Base-by-base conservation (phyloP, 1,140 invertebrate species). In the Chironomus striatipennis region DNA sequence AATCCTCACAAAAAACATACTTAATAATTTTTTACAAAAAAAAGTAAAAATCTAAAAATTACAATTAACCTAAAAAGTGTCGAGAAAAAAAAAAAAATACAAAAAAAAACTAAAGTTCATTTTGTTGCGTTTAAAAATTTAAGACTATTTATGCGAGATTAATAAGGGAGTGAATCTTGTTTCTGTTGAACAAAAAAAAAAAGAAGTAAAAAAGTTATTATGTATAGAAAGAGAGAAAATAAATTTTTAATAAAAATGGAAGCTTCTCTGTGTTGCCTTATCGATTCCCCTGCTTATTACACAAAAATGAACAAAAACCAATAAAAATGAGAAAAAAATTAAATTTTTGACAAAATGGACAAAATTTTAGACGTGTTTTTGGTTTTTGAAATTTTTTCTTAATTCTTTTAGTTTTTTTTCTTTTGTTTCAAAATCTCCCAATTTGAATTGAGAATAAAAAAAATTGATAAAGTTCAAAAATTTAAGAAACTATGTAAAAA, bases 211-310 rank as follows among this genome's bases (percentile, higher is more conserved):
- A n/a, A 57, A 57, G 47, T 57, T 57, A 57, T 34, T 34, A 34
- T 34, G 24, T 34, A 34, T 34, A 34, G 5, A 34, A 34, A 34
- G 24, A 34, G 24, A 34, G n/a, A 57, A 57, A 57, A 57, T n/a
- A 15, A 57, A n/a, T 57, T 57, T 57, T 57, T 57, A 34, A 34
- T 57, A n/a, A 57, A 57, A 57, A n/a, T 57, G 47, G 47, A 57
- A 57, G 47, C 47, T 57, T 57, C 47, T 57, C 47, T 57, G 47
- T 57, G 47, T 57, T 57, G 47, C 47, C 47, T 57, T 57, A 57
- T 57, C 12, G n/a, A 57, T 57, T 57, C 47, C 47, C 47, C 12
- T 15, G n/a, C 47, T 47, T 47, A 15, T n/a, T 15, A n/a, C n/a
- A 57, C 47, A 57, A n/a, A 57, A 10, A 57, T 57, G 47, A 57